Evolutionary conservation across 1,140 invertebrate genomes (phyloP), one percentile per base, ranked within the genome.

Genomic region (Bombus confusus): DNA sequence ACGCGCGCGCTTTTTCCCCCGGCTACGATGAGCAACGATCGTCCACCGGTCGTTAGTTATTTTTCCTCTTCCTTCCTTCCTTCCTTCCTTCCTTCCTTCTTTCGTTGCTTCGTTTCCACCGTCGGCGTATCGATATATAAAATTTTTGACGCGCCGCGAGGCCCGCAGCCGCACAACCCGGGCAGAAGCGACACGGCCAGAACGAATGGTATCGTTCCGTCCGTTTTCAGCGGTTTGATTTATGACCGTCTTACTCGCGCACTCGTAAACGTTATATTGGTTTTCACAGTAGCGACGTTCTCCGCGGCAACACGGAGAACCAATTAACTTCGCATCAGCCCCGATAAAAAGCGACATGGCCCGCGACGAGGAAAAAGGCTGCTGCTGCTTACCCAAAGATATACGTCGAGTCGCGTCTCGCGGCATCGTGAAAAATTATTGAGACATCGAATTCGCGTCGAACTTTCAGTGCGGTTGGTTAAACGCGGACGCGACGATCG

Each of bases 251-350:
- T 87, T 90, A 79, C 15, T 34, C 86, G 81, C 47, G 88, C 79
- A 89, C 88, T 89, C 88, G 81, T 90, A 89, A 90, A 89, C 82
- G 81, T 89, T 89, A 89, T 89, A 90, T 90, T 89, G 85, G 88
- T 84, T 89, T 88, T 66, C 83, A 88, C 80, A 64, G 84, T 78
- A 83, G 87, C 76, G 77, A 39, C 71, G 59, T 52, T 73, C 79
- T 34, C 57, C 73, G 78, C 57, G 64, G 78, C 52, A 75, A 80
- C 88, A 86, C 81, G 75, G 77, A 37, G 47, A 80, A 89, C 87
- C 84, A 89, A 89, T 89, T 89, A 89, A 86, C 76, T 78, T 82
- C 76, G 66, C 57, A 89, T 88, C 80, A 78, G 76, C 28, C n/a
- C n/a, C 64, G 80, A 57, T 47, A 80, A 82, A 80, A 88, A 88